Evolutionary conservation across 2,113 vertebrate species (phyloP).

Genomic region (Tychaedon coryphoeus): DNA sequence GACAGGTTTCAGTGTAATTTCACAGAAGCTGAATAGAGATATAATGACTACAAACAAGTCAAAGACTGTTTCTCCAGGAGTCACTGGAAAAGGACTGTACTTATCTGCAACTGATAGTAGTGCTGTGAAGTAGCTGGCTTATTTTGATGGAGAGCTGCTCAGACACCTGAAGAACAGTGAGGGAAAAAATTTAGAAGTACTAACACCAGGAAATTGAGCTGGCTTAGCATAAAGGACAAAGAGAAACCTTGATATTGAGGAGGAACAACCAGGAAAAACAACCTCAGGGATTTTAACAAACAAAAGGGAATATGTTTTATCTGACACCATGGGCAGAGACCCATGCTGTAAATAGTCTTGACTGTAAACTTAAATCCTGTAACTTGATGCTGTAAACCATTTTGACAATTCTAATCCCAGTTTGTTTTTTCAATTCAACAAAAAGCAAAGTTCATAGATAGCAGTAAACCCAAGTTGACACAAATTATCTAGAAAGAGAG

Average conservation of each 20-base stretch:
- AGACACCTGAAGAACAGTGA: background rate
- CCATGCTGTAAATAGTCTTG: background rate
- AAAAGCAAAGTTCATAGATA: background rate
- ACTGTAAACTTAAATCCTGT: too few species aligned
- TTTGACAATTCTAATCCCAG: background rate
- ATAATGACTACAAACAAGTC: background rate
- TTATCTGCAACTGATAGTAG: background rate
- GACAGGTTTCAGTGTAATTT: background rate
- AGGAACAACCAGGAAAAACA: background rate
- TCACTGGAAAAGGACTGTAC: background rate
- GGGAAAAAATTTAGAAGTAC: background rate
- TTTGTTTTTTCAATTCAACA: background rate
- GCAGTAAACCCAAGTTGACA: background rate
- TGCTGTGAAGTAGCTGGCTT: background rate
- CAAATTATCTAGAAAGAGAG: accelerated
- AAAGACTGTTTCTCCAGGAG: background rate
- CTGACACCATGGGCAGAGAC: background rate
- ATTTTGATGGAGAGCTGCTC: background rate
- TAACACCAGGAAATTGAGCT: background rate
- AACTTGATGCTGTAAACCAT: background rate
- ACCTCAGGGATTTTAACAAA: background rate
- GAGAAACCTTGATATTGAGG: background rate
- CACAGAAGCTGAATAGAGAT: background rate
- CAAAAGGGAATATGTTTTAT: background rate
- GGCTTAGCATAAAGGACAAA: background rate